A percentile compares a stretch with the other conserved stretches of the same genome.
These are phyloP conservation scores for Accipiter virgatus DNA, from an alignment of 2,113 vertebrate species.

Conservation along the genomic window DNA sequence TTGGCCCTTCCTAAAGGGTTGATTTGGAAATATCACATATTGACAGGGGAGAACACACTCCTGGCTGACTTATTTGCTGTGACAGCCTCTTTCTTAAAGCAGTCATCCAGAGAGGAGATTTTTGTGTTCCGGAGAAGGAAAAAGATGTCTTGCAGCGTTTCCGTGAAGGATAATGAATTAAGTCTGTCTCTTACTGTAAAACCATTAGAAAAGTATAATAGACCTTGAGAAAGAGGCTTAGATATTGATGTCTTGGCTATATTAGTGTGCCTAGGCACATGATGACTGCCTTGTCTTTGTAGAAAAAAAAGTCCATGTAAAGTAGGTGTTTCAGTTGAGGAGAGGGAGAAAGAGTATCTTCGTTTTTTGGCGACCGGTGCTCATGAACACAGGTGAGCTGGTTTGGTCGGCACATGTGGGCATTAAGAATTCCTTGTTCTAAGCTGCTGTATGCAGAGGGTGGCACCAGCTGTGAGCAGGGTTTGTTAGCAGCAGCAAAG, in stretches of 20 bases:
- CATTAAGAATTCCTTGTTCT: not conserved
- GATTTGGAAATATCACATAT: conserved; percentile 48
- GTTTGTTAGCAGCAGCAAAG: not conserved
- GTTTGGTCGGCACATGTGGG: not conserved
- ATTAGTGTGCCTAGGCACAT: not conserved
- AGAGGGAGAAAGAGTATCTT: not conserved
- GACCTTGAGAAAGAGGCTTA: conserved; percentile 62
- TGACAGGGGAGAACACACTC: not conserved
- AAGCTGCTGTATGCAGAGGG: not conserved
- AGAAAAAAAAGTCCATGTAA: not conserved
- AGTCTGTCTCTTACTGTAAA: conserved; percentile 72
- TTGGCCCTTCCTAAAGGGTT: not conserved
- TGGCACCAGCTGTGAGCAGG: not conserved
- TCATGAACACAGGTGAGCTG: not conserved
- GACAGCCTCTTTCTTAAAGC: conserved; percentile 19
- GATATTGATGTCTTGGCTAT: not conserved
- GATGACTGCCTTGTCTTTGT: not conserved
- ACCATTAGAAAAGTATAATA: conserved; percentile 71
- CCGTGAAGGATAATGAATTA: conserved; percentile 76
- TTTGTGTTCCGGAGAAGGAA: conserved; percentile 44
- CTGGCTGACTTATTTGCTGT: conserved; percentile 15
- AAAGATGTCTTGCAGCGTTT: conserved; percentile 60
- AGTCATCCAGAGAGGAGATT: conserved; percentile 37
- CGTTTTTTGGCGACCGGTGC: fast-evolving
- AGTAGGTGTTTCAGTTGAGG: not conserved